Evolutionary conservation across 2,888 invertebrate species (phyloP).

Genomic region (Lacanobia wlatinum): DNA sequence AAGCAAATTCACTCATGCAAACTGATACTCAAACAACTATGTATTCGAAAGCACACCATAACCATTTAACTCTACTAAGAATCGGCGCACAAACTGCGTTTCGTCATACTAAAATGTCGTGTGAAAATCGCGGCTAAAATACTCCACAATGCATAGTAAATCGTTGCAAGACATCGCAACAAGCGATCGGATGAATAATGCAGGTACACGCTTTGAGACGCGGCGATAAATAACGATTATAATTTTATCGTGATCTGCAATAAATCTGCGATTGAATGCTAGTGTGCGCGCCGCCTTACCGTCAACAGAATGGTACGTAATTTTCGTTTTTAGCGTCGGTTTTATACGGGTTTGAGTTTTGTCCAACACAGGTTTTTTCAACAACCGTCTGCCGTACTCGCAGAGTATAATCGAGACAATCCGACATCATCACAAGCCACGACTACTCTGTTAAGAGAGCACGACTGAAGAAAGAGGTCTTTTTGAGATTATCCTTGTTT

Average conservation of each 20-base stretch:
- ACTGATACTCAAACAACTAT: constrained; percentile 44
- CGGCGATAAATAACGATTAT: constrained; percentile 88
- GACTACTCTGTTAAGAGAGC: too few relatives aligned
- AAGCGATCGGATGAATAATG: constrained; percentile 85
- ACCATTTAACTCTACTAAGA: constrained; percentile 64
- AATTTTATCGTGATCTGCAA: constrained; percentile 87
- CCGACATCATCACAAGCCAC: too few relatives aligned
- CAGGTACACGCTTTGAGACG: constrained; percentile 80
- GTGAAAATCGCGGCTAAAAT: constrained; percentile 73
- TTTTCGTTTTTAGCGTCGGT: constrained; percentile 71
- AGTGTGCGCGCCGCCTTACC: constrained; percentile 67
- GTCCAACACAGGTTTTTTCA: constrained; percentile 32
- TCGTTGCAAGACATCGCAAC: constrained; percentile 78
- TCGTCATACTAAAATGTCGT: constrained; percentile 74
- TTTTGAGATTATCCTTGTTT: not conserved
- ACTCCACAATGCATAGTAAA: constrained; percentile 82
- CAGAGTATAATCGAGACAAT: too few relatives aligned
- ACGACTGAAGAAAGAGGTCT: too few relatives aligned
- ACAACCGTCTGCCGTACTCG: too few relatives aligned
- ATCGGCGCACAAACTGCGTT: constrained; percentile 62
- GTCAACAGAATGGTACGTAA: constrained; percentile 72
- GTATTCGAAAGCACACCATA: constrained; percentile 61
- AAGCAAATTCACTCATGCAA: constrained; percentile 34
- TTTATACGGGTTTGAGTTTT: constrained; percentile 61
- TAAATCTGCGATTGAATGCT: constrained; percentile 84